These are phyloP conservation scores for Zapus hudsonius DNA, from an alignment of 2,113 vertebrate species.

Conservation along the genomic window DNA sequence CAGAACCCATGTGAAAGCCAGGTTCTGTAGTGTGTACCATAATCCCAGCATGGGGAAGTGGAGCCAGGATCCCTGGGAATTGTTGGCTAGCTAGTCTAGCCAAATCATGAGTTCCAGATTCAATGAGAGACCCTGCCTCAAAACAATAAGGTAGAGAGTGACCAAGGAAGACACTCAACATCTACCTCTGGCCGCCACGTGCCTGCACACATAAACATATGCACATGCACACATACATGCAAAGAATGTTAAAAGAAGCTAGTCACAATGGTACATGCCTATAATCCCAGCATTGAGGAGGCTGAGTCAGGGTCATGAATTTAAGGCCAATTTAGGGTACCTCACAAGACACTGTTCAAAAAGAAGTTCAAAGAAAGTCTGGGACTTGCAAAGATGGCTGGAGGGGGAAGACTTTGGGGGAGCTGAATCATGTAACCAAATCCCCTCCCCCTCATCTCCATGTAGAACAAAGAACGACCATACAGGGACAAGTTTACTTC, in stretches of 20 bases:
- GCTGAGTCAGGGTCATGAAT: background rate
- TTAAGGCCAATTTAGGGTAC: background rate
- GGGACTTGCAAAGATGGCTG: background rate
- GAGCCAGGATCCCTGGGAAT: too few species aligned
- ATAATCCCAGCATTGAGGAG: background rate
- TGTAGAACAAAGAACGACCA: conserved; percentile 94
- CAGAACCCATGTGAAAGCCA: too few species aligned
- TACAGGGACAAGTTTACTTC: conserved; percentile 98
- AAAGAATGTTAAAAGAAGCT: too few species aligned
- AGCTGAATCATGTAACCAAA: background rate
- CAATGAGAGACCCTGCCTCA: too few species aligned
- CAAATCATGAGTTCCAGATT: too few species aligned
- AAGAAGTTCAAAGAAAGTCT: background rate
- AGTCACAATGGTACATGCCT: background rate
- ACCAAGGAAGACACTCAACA: too few species aligned
- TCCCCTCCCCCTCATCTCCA: conserved; percentile 13
- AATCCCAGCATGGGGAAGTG: background rate
- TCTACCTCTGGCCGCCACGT: too few species aligned
- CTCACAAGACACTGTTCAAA: background rate
- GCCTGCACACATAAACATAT: too few species aligned
- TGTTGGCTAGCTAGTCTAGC: too few species aligned
- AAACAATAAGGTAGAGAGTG: too few species aligned
- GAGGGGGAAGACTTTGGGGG: background rate
- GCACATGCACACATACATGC: background rate
- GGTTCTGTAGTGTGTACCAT: background rate